Evolutionary conservation across 1,140 invertebrate species (phyloP).

Genomic region (Elysia chlorotica): DNA sequence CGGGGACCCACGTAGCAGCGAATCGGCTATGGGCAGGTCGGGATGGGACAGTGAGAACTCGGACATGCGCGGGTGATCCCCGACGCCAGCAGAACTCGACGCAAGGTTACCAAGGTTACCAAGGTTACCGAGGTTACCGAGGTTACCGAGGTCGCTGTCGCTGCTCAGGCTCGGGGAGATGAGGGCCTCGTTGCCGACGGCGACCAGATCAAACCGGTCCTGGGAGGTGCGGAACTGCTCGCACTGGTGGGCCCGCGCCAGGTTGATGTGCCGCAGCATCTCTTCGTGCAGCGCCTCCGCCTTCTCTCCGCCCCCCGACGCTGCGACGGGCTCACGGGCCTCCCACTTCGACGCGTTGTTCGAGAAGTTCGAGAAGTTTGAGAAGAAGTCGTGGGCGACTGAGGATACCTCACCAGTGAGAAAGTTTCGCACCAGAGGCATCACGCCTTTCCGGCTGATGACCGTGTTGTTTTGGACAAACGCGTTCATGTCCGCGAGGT

Average conservation of each 20-base stretch:
- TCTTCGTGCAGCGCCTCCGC: neutral
- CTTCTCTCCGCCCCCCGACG: neutral
- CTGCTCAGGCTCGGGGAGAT: conserved; percentile 20
- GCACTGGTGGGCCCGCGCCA: conserved; percentile 6
- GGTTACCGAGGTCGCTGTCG: conserved; percentile 5
- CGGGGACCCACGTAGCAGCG: neutral
- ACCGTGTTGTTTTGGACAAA: conserved; percentile 52
- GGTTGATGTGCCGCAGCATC: conserved; percentile 10
- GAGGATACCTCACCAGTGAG: conserved; percentile 34
- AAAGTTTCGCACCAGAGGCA: conserved; percentile 51
- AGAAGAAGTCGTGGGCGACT: conserved; percentile 29
- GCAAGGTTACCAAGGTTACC: neutral
- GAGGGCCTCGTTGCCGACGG: conserved; percentile 4
- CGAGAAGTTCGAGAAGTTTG: neutral
- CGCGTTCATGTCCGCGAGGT: neutral
- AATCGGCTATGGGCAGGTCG: neutral
- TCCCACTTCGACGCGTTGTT: neutral
- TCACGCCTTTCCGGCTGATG: conserved; percentile 52
- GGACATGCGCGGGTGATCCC: neutral
- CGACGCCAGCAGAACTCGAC: neutral
- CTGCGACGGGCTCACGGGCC: too few species aligned
- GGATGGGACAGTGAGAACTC: neutral
- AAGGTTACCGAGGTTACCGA: neutral
- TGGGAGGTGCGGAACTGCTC: conserved; percentile 16
- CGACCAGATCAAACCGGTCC: conserved; percentile 11